These are phyloP conservation scores for Rhynchopsitta pachyrhyncha DNA, from an alignment of 2,113 vertebrate genomes.

Conservation along the genomic window DNA sequence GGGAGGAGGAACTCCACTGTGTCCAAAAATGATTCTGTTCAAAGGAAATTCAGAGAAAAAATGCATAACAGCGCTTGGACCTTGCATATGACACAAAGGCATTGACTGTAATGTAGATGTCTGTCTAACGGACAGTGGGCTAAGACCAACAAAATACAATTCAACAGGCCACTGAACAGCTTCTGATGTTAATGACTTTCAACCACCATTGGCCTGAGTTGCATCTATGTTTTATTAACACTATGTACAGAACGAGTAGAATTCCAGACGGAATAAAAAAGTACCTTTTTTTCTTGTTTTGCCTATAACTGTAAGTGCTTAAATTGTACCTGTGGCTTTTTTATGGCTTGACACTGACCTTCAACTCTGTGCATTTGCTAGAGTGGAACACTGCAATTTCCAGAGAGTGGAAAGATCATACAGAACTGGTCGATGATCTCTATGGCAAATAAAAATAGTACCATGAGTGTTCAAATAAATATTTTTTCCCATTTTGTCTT, in stretches of 20 bases:
- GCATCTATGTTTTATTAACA: conserved; percentile 38
- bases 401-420: neutral
- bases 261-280: conserved; percentile 2
- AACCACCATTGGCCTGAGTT: neutral
- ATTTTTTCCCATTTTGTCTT: conserved; percentile 1
- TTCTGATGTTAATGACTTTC: conserved; percentile 27
- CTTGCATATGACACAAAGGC: neutral
- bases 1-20: neutral
- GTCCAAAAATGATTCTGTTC: neutral
- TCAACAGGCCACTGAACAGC: neutral
- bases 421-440: neutral
- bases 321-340: conserved; percentile 11
- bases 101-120: neutral
- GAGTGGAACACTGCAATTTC: neutral
- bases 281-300: neutral
- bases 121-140: conserved; percentile 4
- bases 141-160: neutral
- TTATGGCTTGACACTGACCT: conserved; percentile 6
- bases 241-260: neutral
- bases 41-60: neutral
- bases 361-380: neutral
- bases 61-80: neutral
- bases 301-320: neutral
- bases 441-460: conserved; percentile 15
- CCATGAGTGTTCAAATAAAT: neutral